Conservation (phyloP, 2,797 vertebrate genomes). For the Silurus lanzhouensis region DNA sequence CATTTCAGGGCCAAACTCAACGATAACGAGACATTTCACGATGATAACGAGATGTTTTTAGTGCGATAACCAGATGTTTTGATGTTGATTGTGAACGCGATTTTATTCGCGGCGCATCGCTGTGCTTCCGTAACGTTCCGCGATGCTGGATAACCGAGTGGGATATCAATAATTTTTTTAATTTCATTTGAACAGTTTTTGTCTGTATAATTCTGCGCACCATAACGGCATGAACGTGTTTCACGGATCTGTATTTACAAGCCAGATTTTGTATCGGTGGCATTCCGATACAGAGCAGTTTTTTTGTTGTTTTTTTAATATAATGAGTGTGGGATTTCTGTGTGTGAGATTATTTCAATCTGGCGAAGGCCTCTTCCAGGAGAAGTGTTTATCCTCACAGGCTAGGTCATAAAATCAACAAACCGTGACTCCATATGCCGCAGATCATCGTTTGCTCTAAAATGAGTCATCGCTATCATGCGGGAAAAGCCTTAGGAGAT, state of each 20-base stretch:
- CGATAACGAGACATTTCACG: neutral
- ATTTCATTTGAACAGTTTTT: neutral
- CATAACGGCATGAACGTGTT: neutral
- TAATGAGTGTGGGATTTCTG: neutral
- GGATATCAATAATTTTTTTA: neutral
- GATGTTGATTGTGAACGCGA: neutral
- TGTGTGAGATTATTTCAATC: slow-evolving; percentile 16
- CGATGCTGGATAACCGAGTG: neutral
- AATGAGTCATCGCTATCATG: slow-evolving; percentile 25
- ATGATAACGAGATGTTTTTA: neutral
- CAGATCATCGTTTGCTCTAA: slow-evolving; percentile 2
- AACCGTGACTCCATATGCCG: slow-evolving; percentile 17
- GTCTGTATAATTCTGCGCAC: neutral
- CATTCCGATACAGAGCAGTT: neutral
- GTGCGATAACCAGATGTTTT: slow-evolving; percentile 1
- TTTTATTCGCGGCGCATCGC: neutral
- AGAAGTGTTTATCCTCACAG: slow-evolving; percentile 23
- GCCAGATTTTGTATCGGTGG: neutral
- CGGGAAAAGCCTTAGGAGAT: slow-evolving; percentile 22
- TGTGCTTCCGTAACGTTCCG: neutral
- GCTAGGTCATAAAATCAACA: slow-evolving; percentile 23
- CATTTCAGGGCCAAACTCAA: too few relatives aligned
- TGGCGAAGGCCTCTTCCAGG: neutral
- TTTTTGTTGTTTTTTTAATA: neutral
- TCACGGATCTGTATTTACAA: neutral